Evolutionary conservation across 2,888 invertebrate genomes (phyloP), one percentile per base, ranked within the genome.

Genomic region (Ormyrus labotus): DNA sequence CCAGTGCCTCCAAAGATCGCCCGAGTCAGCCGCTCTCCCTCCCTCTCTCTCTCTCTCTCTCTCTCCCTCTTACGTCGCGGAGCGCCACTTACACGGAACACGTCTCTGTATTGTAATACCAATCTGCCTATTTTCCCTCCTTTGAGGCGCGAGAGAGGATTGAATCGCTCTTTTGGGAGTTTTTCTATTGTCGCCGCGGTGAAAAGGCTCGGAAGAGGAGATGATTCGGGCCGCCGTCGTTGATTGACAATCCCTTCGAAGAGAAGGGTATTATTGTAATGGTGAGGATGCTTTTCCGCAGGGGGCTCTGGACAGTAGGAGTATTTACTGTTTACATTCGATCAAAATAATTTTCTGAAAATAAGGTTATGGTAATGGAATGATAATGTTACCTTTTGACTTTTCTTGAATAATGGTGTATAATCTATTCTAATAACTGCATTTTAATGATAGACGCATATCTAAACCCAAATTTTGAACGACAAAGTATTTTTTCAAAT

Each of bases 31-130:
- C 19, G 19, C 19, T 19, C 19, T 19, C 19, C 19, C 2, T 19
- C 19, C 2, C 19, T 19, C 19, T 19, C 1, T 19, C 19, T 19
- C 19, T 19, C 1, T 19, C 19, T 19, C 19, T 19, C 19, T 19
- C 19, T 19, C 19, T 19, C 13, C 13, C 19, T 19, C 19, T 19
- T 19, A 7, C 9, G 2, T 64, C 19, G n/a, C 13, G 64, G 3
- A 48, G 13, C 70, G 58, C 5, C 50, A 78, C 80, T 68, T 76
- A 69, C 74, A 80, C 69, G 71, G 69, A 81, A 9, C 55, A 6
- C 10, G 13, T 50, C 19, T 50, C 13, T 45, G 9, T 34, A 53
- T 9, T 45, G 9, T 34, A 53, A 78, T 72, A 73, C 61, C 47
- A 34, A 79, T 74, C 73, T 68, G 11, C 2, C 69, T 34, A 60